Evolutionary conservation across 2,888 invertebrate genomes (phyloP).

Genomic region (Pachymerium ferrugineum): DNA sequence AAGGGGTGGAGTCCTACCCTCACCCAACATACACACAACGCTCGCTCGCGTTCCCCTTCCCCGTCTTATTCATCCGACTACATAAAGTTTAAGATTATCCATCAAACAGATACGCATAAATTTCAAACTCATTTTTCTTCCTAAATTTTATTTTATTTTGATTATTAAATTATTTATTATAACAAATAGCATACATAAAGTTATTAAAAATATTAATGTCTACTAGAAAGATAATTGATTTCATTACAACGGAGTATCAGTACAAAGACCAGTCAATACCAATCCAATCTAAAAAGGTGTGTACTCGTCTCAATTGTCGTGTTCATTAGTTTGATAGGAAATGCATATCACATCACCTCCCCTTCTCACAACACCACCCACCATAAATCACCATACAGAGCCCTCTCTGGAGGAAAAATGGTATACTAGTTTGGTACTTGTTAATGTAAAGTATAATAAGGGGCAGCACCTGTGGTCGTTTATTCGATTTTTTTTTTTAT

Average conservation of each 20-base stretch:
- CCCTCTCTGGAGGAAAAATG: no score
- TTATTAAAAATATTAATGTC: no score
- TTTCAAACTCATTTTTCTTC: background rate
- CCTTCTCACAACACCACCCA: constrained; percentile 4
- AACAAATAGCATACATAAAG: no score
- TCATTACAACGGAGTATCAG: background rate
- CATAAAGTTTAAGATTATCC: background rate
- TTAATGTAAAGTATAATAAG: no score
- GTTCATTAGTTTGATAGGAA: constrained; percentile 30
- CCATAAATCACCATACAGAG: constrained; percentile 28
- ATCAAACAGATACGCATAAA: constrained; percentile 1
- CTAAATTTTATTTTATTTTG: background rate
- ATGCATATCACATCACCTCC: constrained; percentile 22
- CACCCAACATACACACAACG: background rate
- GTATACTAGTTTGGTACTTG: no score
- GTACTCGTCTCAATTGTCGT: constrained; percentile 29
- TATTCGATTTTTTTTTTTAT: no score
- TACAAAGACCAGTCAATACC: constrained; percentile 5
- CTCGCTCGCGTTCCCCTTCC: background rate
- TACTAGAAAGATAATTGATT: no score
- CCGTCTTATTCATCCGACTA: background rate
- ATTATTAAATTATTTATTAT: background rate
- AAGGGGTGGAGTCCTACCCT: constrained; percentile 17
- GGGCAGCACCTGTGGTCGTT: no score
- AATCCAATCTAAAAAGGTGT: constrained; percentile 31